Base-by-base conservation (phyloP, 2,888 invertebrate species). In the Leptopterna dolabrata region DNA sequence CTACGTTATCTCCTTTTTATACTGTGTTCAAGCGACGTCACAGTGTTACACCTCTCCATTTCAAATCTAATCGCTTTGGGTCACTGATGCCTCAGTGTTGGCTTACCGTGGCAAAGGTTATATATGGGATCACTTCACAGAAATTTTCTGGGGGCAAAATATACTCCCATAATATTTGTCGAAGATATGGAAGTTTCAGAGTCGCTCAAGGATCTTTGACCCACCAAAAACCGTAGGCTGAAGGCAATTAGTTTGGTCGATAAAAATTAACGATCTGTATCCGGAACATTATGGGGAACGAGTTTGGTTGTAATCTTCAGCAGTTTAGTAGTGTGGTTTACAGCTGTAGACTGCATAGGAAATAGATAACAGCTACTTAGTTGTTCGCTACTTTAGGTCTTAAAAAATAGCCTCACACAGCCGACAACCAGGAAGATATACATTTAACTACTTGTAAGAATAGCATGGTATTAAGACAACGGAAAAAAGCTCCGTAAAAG, bases 61-160 rank as follows among this genome's bases (percentile, higher is more conserved):
- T 41, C 43, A n/a, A 78, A 78, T 45, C 78, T 78, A 78, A 78
- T 78, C 78, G 24, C 19, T 24, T 7, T 45, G 19, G 78, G 3
- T 47, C 78, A 63, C 24, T 13, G 63, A 63, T 7, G 63, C 19
- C 63, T 6, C n/a, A 13, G 63, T 2, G 63, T 63, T n/a, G 13
- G 63, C 63, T 63, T 63, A 63, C 24, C 63, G 47, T 2, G 19
- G 27, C 3, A 63, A 63, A 63, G 63, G 63, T 63, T 7, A 63
- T 24, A 63, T 24, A 24, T 0, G 9, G 63, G 63, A 9, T 63
- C 63, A 63, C 13, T n/a, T 9, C 19, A 63, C 11, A 19, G 63
- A 24, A 24, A 63, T 63, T 63, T 63, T 63, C 63, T 13, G 63
- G 63, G 24, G 63, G 19, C 63, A 19, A 24, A 19, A 24, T 19